Evolutionary conservation across 2,888 invertebrate species (phyloP), one percentile per base, ranked within the genome.

Genomic region (Cosmia trapezina): DNA sequence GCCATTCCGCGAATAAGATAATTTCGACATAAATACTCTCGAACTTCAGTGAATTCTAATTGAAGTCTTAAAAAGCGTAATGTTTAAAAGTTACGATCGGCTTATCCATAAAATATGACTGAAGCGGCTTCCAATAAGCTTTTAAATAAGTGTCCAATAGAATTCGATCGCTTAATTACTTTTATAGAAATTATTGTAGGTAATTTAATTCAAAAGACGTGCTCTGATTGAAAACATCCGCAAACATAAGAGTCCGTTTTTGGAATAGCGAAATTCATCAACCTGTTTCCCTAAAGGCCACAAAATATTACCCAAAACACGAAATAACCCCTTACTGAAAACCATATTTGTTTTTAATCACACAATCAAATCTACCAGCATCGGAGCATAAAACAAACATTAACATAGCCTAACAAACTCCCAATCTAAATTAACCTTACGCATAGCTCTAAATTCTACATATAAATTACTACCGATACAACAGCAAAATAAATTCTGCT

Each of bases 281-380:
- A 41, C 11, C 3, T 45, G 0, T 41, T 37, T 43, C 33, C 17
- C 41, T 4, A 17, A 51, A 61, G 19, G 7, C 2, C 2, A 9
- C 1, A 41, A 70, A 53, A 61, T 14, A 67, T 22, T 22, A 51
- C n/a, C 33, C 43, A 28, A 8, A 12, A 43, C 19, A 41, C 17
- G 8, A n/a, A 7, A 77, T 57, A 62, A 22, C 51, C 51, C 57
- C n/a, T 73, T 57, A 57, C 62, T 28, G 11, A 60, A 73, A 67
- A 60, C 51, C 59, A 45, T 82, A 49, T 78, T 80, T 73, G 51
- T 73, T 78, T 80, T 80, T 82, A 78, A 82, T 82, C 69, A 82
- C 47, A 61, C 56, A 69, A 63, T 53, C 28, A 82, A 71, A 63
- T 70, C 22, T n/a, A 17, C 17, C 19, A 51, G 56, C 43, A 64